Base-by-base conservation (phyloP, 2,797 vertebrate genomes). In the Salarias fasciatus region DNA sequence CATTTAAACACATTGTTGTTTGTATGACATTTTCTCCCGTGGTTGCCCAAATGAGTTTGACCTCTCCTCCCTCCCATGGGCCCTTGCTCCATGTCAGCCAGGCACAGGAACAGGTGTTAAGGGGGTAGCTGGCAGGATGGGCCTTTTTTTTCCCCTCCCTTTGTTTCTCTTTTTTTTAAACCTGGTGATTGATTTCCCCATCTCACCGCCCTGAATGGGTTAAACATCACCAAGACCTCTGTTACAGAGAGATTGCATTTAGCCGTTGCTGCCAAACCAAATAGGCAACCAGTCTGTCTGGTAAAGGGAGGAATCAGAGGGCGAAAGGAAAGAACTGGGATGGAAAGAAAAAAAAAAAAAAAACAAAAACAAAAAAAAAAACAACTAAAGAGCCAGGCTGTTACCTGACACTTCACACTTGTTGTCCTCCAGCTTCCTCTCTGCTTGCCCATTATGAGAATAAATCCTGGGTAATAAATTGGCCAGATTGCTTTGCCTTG, bases 191-290 rank as follows among this genome's bases (percentile, higher is more conserved):
- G 87, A 91, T 91, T 88, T 69, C 69, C 55, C 50, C 53, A n/a
- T 86, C 72, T 72, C 36, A 9, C 36, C 50, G 33, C 63, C 41
- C 37, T 63, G 83, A 91, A 88, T 65, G 86, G 86, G 89, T 92
- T 92, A 91, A 92, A 80, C 79, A 59, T 83, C 78, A 69, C 53
- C 53, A 42, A 63, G 69, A 83, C 86, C 78, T 73, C 76, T 82
- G 77, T 58, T 75, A 60, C 44, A 72, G 67, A 30, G 55, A 86
- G 85, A 92, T 92, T 92, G 86, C 83, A 79, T 92, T 88, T 84
- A 87, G 84, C 76, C 67, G 30, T 69, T 74, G 73, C 87, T 88
- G 89, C 87, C 89, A 91, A 80, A 78, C 64, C 61, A 83, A 88
- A 89, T 85, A 84, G 83, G 71, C 53, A 67, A 81, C 77, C 75